Conservation (phyloP, 1,140 invertebrate species). For the Drosophila aff. region DNA sequence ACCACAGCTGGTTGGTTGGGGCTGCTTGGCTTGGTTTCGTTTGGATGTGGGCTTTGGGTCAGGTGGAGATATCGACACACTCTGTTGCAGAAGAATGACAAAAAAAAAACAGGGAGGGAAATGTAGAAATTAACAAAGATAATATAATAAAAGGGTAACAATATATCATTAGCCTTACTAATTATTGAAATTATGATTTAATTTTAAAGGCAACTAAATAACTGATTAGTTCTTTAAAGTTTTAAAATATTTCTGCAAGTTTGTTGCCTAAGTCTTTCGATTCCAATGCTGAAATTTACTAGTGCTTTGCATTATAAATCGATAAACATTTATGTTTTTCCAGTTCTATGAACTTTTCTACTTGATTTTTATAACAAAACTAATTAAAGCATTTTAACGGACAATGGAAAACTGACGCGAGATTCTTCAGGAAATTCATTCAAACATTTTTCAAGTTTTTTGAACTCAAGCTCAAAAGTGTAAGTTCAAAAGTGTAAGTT, state of each 20-base stretch:
- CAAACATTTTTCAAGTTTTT: background rate
- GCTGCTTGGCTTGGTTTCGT: constrained; percentile 16
- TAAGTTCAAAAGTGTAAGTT: background rate
- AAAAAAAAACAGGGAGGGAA: background rate
- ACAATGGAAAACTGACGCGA: background rate
- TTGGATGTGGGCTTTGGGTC: constrained; percentile 16
- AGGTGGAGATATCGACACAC: constrained; percentile 8
- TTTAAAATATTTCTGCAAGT: constrained; percentile 31
- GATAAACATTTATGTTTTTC: background rate
- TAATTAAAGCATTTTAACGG: background rate
- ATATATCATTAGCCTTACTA: background rate
- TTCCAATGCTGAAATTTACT: background rate
- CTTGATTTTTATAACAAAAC: background rate
- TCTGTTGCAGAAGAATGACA: constrained; percentile 5
- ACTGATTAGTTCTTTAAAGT: no score
- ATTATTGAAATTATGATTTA: background rate
- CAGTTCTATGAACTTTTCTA: background rate
- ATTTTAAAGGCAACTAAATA: background rate
- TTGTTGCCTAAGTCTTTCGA: constrained; percentile 78
- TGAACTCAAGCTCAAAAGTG: background rate
- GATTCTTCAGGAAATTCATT: background rate
- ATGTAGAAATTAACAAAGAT: background rate
- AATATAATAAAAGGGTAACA: background rate
- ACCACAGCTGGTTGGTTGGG: background rate
- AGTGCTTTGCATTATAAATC: background rate